These are phyloP conservation scores for Latrodectus elegans DNA, from an alignment of 2,888 invertebrate species.

Conservation along the genomic window DNA sequence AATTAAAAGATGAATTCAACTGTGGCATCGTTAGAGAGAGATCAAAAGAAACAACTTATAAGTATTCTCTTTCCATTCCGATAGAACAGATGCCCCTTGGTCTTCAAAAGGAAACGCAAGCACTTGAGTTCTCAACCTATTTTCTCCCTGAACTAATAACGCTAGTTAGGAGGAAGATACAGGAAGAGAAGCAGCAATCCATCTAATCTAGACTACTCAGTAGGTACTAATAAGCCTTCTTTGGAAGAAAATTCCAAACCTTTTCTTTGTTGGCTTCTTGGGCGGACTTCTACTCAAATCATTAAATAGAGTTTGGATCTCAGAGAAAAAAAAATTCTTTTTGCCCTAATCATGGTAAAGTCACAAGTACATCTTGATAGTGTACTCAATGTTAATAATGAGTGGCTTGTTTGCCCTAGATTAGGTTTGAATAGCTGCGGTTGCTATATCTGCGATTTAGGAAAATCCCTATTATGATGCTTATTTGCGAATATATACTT, in stretches of 20 bases:
- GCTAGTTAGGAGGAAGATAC: slow-evolving; percentile 46
- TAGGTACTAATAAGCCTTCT: slow-evolving; percentile 36
- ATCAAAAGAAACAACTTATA: no score
- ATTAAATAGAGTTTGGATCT: slow-evolving; percentile 13
- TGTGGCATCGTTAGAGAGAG: no score
- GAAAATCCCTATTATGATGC: not conserved
- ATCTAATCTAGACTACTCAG: not conserved
- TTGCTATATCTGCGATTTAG: slow-evolving; percentile 4
- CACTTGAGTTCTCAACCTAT: slow-evolving; percentile 3
- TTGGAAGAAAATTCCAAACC: slow-evolving; percentile 2
- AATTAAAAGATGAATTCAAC: no score
- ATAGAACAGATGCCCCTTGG: slow-evolving; percentile 31
- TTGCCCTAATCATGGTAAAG: slow-evolving; percentile 32
- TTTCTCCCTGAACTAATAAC: slow-evolving; percentile 15
- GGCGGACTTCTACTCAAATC: slow-evolving; percentile 32
- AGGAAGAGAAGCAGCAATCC: slow-evolving; percentile 48
- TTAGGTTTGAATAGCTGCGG: slow-evolving; percentile 16
- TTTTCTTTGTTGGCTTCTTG: not conserved
- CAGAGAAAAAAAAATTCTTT: slow-evolving; percentile 9
- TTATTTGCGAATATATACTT: no score
- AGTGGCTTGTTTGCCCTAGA: slow-evolving; percentile 34
- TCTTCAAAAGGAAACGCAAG: slow-evolving; percentile 15
- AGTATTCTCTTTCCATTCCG: slow-evolving; percentile 6
- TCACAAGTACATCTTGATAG: not conserved
- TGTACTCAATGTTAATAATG: slow-evolving; percentile 31